Conservation (phyloP, 2,888 invertebrate species). For the Agonopterix heracliana region DNA sequence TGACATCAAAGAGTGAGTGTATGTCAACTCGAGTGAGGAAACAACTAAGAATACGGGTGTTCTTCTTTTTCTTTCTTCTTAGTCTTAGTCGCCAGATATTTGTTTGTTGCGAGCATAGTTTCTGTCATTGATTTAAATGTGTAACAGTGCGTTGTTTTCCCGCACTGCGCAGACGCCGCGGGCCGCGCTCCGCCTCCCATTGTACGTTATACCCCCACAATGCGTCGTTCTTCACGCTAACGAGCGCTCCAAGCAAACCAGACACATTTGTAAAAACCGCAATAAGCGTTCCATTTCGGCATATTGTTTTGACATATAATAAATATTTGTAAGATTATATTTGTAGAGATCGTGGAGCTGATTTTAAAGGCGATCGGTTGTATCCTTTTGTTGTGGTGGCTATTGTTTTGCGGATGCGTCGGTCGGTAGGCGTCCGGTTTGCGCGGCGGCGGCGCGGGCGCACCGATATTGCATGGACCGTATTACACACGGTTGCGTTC, state of each 20-base stretch:
- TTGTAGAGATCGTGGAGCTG: conserved; percentile 55
- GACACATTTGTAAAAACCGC: conserved; percentile 74
- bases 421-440: conserved; percentile 36
- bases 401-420: conserved; percentile 43
- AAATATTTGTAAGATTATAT: conserved; percentile 73
- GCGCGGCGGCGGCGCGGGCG: conserved; percentile 17
- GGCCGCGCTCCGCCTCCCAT: conserved; percentile 62
- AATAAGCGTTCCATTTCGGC: conserved; percentile 73
- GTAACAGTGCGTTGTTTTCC: conserved; percentile 21
- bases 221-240: conserved; percentile 71
- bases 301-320: conserved; percentile 77
- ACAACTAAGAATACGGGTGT: too few relatives aligned
- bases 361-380: conserved; percentile 56
- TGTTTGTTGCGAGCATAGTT: conserved; percentile 15
- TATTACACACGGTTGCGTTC: conserved; percentile 69
- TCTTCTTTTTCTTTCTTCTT: too few relatives aligned
- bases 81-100: conserved; percentile 11
- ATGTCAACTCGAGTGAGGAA: too few relatives aligned
- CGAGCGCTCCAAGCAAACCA: conserved; percentile 70
- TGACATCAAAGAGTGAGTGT: too few relatives aligned
- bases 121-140: conserved; percentile 59
- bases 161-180: conserved; percentile 41
- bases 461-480: conserved; percentile 31
- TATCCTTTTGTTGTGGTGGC: conserved; percentile 41
- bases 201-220: conserved; percentile 70